Conservation (phyloP, 2,797 vertebrate species). For the Sebastes itinus region DNA sequence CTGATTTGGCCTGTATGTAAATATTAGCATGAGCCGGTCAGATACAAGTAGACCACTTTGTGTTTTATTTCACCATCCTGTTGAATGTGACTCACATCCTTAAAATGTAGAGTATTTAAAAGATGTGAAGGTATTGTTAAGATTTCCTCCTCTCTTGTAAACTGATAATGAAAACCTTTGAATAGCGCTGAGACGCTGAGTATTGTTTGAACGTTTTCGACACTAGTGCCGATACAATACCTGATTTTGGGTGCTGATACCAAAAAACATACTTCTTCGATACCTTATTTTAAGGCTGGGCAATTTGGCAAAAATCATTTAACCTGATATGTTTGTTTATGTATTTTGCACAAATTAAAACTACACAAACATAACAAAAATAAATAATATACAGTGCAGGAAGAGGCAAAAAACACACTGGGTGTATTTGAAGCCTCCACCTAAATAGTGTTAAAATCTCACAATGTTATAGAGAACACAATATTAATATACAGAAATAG, state of each 20-base stretch:
- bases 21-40: slow-evolving; percentile 38
- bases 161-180: background rate
- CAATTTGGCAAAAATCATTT: no score
- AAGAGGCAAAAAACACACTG: no score
- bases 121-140: background rate
- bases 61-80: background rate
- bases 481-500: no score
- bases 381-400: no score
- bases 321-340: no score
- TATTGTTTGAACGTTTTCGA: background rate
- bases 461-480: no score
- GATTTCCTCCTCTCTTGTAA: background rate
- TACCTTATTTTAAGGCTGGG: background rate
- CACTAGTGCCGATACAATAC: background rate
- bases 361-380: no score
- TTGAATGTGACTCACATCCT: background rate
- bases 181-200: no score
- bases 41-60: background rate
- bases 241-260: background rate
- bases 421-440: no score
- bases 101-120: background rate
- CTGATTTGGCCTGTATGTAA: slow-evolving; percentile 46
- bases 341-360: no score
- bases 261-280: background rate
- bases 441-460: no score